Evolutionary conservation across 1,140 invertebrate genomes (phyloP), one percentile per base, ranked within the genome.

Genomic region (Apis mellifera): DNA sequence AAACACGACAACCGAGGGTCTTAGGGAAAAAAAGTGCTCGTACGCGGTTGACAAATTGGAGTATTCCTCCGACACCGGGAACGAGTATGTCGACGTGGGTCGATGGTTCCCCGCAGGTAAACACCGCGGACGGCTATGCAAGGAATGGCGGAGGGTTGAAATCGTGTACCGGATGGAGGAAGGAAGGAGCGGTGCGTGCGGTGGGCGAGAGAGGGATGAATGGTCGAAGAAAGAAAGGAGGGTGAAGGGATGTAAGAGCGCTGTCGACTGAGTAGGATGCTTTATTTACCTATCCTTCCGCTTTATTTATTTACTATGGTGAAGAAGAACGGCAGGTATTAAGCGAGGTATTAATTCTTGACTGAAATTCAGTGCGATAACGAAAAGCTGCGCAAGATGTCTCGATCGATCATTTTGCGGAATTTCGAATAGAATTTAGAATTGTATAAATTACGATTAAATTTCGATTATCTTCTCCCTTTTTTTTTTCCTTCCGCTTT

Each of bases 1-100:
- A 66, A 83, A 55, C 66, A n/a, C 74, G 83, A 86, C 85, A 75
- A 76, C 66, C 60, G 48, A 80, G 78, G 85, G 76, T 86, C 86
- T 88, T 60, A 72, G 78, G 54, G 15, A 84, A 90, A 90, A 88
- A 89, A 85, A 84, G 88, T 83, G 84, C 88, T 90, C 84, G 70
- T 82, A 79, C 86, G 88, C 85, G 86, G 89, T 87, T 90, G 90
- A 90, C 86, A 90, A 90, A 90, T 90, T 90, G 90, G 86, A 90
- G 88, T 89, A 90, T 90, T 90, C 83, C 86, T 84, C 79, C 86
- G 70, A 82, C 84, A 82, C 78, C 54, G 78, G 78, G 60, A 32
- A 69, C 80, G 71, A 84, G 79, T 84, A 86, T 83, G 86, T 86
- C 83, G 83, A 42, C 70, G 32, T 79, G 85, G 84, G 84, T 87